These are phyloP conservation scores for Acanthornis magna DNA, from an alignment of 2,797 vertebrate species.

Conservation along the genomic window DNA sequence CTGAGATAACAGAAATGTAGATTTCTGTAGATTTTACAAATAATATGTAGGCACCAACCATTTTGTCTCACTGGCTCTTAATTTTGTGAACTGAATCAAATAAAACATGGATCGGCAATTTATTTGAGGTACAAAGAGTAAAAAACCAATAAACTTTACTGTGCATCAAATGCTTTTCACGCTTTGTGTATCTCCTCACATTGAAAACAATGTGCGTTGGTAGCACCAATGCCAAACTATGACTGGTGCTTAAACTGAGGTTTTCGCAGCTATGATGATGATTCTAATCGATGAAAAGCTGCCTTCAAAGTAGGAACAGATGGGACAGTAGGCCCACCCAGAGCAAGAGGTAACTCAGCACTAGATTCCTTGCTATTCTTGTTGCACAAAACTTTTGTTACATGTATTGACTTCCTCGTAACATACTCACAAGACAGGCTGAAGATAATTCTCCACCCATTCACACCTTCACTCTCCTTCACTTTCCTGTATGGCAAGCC, in stretches of 20 bases:
- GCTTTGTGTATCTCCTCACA: too few species aligned
- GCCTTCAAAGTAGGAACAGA: not conserved
- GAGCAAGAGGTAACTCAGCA: not conserved
- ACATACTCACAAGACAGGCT: not conserved
- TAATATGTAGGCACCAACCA: not conserved
- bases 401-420: not conserved
- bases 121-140: not conserved
- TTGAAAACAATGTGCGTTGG: not conserved
- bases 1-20: not conserved
- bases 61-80: not conserved
- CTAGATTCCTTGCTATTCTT: not conserved
- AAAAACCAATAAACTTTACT: not conserved
- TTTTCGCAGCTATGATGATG: not conserved
- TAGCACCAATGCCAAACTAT: not conserved
- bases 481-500: not conserved
- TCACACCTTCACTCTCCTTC: not conserved
- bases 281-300: not conserved
- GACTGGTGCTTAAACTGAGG: not conserved
- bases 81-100: not conserved
- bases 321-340: not conserved
- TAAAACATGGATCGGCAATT: not conserved
- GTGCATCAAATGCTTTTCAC: not conserved
- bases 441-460: not conserved
- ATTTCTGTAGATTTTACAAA: not conserved
- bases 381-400: not conserved